Evolutionary conservation across 2,888 invertebrate species (phyloP).

Genomic region (Temnothorax rugatulus): DNA sequence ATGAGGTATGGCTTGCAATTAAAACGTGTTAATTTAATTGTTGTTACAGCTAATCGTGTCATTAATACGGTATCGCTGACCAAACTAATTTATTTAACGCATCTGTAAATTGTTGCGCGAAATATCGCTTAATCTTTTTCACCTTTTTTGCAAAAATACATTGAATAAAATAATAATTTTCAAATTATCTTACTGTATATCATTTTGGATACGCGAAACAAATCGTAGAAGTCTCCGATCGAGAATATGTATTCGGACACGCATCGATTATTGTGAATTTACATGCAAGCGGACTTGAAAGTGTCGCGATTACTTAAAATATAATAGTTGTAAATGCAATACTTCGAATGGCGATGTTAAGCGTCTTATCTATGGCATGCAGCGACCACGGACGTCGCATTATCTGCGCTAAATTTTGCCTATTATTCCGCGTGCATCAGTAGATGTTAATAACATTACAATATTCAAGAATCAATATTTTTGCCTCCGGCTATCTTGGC

Average conservation of each 20-base stretch:
- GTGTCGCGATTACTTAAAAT: conserved; percentile 42
- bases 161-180: neutral
- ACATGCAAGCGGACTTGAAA: conserved; percentile 41
- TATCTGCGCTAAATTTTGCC: conserved; percentile 57
- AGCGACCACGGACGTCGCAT: conserved; percentile 60
- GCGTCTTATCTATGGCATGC: conserved; percentile 64
- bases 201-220: neutral
- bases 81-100: neutral
- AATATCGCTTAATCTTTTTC: neutral
- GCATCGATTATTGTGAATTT: conserved; percentile 10
- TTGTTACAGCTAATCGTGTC: neutral
- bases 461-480: conserved; percentile 18
- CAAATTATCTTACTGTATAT: neutral
- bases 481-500: neutral
- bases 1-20: conserved; percentile 15
- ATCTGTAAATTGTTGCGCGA: neutral
- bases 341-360: conserved; percentile 32
- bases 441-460: conserved; percentile 3
- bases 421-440: neutral
- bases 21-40: conserved; percentile 10
- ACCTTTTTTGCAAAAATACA: neutral
- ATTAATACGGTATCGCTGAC: neutral
- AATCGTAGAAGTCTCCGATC: neutral
- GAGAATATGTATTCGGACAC: neutral
- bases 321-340: conserved; percentile 44